Evolutionary conservation across 2,888 invertebrate genomes (phyloP).

Genomic region (Cheilosia scutellata): DNA sequence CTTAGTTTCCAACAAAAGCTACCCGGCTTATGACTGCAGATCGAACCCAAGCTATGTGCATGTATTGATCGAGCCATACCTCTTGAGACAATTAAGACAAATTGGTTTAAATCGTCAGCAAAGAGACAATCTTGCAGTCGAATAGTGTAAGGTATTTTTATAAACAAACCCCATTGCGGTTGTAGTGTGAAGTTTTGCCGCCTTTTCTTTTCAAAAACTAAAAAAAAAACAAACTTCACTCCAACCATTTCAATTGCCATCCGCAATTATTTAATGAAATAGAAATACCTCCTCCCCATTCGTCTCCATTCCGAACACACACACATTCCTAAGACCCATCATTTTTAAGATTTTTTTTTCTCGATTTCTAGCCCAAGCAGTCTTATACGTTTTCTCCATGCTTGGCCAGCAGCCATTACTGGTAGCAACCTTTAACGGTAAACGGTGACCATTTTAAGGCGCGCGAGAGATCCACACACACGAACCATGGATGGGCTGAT

Average conservation of each 20-base stretch:
- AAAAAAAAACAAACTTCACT: not conserved
- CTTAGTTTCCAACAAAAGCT: too few relatives aligned
- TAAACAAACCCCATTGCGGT: not conserved
- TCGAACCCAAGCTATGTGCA: too few relatives aligned
- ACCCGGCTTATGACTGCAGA: too few relatives aligned
- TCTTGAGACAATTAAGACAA: too few relatives aligned
- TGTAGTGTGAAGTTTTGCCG: slow-evolving; percentile 27
- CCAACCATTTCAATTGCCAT: slow-evolving; percentile 27
- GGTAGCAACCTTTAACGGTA: slow-evolving; percentile 72
- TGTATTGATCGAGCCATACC: too few relatives aligned
- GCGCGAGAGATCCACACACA: slow-evolving; percentile 46
- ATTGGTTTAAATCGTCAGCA: too few relatives aligned
- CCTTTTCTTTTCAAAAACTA: slow-evolving; percentile 14
- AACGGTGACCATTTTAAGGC: slow-evolving; percentile 71
- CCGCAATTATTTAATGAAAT: slow-evolving; percentile 32
- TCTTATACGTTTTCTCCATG: slow-evolving; percentile 66
- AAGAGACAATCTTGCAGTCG: not conserved
- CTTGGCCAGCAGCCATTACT: slow-evolving; percentile 59
- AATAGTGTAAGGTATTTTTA: not conserved
- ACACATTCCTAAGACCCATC: slow-evolving; percentile 57
- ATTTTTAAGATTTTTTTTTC: slow-evolving; percentile 28
- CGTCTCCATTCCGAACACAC: not conserved
- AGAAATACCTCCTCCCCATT: slow-evolving; percentile 35
- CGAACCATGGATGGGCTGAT: slow-evolving; percentile 53
- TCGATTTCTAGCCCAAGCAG: slow-evolving; percentile 27